Evolutionary conservation across 2,113 vertebrate genomes (phyloP).

Genomic region (Hippocampus abdominalis): DNA sequence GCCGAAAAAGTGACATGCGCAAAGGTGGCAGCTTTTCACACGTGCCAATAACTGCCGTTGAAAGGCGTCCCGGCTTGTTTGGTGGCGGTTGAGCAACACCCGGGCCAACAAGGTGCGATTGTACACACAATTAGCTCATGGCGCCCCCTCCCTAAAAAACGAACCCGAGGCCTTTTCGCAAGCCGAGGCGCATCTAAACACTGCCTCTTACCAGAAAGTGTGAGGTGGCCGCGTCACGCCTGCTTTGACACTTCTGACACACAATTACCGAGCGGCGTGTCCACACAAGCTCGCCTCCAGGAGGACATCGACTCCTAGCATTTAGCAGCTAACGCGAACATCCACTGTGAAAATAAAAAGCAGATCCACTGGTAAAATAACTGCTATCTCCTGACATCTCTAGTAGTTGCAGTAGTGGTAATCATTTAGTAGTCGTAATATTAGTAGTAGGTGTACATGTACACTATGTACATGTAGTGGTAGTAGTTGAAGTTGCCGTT

Average conservation of each 20-base stretch:
- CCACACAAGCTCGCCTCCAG: slow-evolving; percentile 84
- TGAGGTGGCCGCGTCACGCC: slow-evolving; percentile 36
- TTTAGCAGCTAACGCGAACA: neutral
- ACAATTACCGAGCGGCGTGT: slow-evolving; percentile 90
- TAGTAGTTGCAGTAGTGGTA: neutral
- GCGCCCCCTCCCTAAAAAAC: slow-evolving; percentile 26
- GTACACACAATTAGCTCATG: slow-evolving; percentile 71
- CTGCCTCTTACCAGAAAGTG: slow-evolving; percentile 47
- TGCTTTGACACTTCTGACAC: slow-evolving; percentile 91
- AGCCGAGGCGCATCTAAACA: slow-evolving; percentile 66
- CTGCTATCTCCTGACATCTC: neutral
- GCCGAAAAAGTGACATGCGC: slow-evolving; percentile 78
- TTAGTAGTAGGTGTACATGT: too few relatives aligned
- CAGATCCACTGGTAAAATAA: neutral
- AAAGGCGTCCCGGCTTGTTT: slow-evolving; percentile 82
- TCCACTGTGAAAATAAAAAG: neutral
- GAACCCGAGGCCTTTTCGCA: slow-evolving; percentile 48
- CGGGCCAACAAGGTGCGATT: slow-evolving; percentile 63
- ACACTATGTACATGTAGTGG: too few relatives aligned
- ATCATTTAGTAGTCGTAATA: too few relatives aligned
- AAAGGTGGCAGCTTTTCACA: slow-evolving; percentile 96
- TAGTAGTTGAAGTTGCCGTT: too few relatives aligned
- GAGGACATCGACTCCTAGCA: neutral
- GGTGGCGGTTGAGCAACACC: slow-evolving; percentile 50
- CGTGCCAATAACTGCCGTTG: slow-evolving; percentile 93